phyloP scores from a whole-genome alignment of 1,140 invertebrate species.

The Samia ricini region DNA sequence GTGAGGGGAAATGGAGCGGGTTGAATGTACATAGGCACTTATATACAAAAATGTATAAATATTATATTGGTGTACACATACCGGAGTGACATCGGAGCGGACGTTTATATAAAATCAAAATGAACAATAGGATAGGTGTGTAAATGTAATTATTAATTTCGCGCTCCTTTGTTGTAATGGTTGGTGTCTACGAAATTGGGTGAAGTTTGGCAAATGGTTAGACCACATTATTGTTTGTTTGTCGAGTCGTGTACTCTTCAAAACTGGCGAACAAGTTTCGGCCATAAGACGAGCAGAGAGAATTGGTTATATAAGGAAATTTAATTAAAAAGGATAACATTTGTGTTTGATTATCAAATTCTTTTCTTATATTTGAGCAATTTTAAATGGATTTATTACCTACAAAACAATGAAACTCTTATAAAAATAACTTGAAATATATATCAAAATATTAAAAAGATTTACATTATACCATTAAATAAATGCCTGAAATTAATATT shows the following conservation, averaged over 20 bases:
- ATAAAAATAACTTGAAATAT: too few relatives aligned
- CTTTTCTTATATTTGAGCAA: too few relatives aligned
- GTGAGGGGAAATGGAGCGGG: constrained; percentile 52
- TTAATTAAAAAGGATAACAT: too few relatives aligned
- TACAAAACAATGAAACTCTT: too few relatives aligned
- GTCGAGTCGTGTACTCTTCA: constrained; percentile 42
- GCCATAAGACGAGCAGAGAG: background rate
- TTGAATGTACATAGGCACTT: constrained; percentile 65
- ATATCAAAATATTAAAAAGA: too few relatives aligned
- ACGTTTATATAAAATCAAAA: background rate
- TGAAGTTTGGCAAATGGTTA: constrained; percentile 58
- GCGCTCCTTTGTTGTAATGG: constrained; percentile 9
- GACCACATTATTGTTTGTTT: constrained; percentile 62
- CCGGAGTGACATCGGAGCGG: constrained; percentile 16
- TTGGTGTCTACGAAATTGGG: constrained; percentile 16
- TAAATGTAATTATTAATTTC: background rate
- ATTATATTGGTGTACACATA: constrained; percentile 39
- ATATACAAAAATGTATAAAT: constrained; percentile 56
- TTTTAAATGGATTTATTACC: too few relatives aligned
- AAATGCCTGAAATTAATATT: background rate
- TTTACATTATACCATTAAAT: background rate
- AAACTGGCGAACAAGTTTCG: constrained; percentile 8
- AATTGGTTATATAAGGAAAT: background rate
- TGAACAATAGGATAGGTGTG: background rate
- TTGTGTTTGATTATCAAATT: too few relatives aligned